phyloP scores from a whole-genome alignment of 2,888 invertebrate genomes.

The Caenorhabditis sp. region DNA sequence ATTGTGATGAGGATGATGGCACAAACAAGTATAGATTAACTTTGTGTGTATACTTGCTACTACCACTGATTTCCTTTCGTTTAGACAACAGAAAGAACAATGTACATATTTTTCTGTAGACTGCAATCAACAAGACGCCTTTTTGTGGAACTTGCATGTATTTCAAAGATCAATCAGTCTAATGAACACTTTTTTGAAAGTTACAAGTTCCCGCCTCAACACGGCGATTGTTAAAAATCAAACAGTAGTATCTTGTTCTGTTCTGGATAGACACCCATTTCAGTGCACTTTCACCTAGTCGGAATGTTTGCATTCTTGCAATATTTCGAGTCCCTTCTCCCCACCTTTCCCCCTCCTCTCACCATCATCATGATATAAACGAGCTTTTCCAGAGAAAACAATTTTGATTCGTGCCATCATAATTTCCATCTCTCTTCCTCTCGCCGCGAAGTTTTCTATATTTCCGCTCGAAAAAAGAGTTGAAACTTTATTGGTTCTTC shows the following conservation, averaged over 20 bases:
- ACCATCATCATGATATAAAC: constrained; percentile 1
- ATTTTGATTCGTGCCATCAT: constrained; percentile 36
- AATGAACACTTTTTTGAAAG: constrained; percentile 27
- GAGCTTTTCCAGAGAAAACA: constrained; percentile 13
- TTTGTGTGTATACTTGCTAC: not conserved
- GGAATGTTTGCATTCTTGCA: constrained; percentile 44
- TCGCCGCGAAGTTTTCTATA: no score
- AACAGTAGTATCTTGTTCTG: constrained; percentile 27
- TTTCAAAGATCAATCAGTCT: constrained; percentile 48
- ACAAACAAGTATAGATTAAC: no score
- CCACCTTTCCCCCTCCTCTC: not conserved
- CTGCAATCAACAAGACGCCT: not conserved
- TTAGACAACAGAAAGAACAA: not conserved
- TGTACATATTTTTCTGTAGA: not conserved
- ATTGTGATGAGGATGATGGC: not conserved
- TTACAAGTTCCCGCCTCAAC: constrained; percentile 6
- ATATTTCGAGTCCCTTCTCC: constrained; percentile 22
- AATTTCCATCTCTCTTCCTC: constrained; percentile 16
- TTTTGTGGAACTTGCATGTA: constrained; percentile 2
- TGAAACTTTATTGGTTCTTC: constrained; percentile 26
- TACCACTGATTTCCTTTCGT: not conserved
- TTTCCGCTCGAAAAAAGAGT: not conserved
- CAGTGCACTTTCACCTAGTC: constrained; percentile 28
- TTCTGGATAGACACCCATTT: constrained; percentile 25
- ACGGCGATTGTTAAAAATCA: constrained; percentile 19